These are phyloP conservation scores for Yoshiicerus persimilis DNA, from an alignment of 1,140 invertebrate genomes.

Conservation along the genomic window DNA sequence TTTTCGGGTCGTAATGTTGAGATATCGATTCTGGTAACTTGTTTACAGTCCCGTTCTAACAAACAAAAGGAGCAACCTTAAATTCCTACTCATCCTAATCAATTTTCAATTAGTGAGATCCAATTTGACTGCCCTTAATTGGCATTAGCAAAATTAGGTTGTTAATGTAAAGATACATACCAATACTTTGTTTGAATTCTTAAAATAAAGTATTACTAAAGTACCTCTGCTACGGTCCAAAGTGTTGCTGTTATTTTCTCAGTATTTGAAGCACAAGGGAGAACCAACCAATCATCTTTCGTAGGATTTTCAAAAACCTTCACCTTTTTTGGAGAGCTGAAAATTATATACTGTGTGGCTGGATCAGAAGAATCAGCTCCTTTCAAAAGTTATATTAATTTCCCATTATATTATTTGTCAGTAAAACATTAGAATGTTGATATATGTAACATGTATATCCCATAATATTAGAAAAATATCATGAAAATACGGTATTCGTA, in stretches of 20 bases:
- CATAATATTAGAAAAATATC: no score
- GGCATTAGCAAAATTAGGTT: no score
- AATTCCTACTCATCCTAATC: background rate
- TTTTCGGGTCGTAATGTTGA: background rate
- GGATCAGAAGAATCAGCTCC: background rate
- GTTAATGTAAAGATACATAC: no score
- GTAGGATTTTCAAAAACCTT: background rate
- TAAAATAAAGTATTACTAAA: background rate
- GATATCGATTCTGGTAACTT: background rate
- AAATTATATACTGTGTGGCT: background rate
- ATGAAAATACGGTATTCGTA: no score
- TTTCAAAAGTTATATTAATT: background rate
- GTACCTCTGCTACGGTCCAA: background rate
- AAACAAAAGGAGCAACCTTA: background rate
- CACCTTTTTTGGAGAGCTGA: background rate
- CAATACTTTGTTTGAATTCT: no score
- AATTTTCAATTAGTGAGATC: background rate
- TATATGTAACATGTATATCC: no score
- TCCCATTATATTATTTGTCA: background rate
- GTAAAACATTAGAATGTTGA: no score
- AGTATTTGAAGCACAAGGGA: constrained; percentile 32
- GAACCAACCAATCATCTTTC: background rate
- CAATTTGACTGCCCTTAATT: background rate
- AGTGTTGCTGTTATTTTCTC: constrained; percentile 20
- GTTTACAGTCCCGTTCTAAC: background rate